Conservation (phyloP, 1,140 invertebrate species). For the Lordiphosa stackelbergi region DNA sequence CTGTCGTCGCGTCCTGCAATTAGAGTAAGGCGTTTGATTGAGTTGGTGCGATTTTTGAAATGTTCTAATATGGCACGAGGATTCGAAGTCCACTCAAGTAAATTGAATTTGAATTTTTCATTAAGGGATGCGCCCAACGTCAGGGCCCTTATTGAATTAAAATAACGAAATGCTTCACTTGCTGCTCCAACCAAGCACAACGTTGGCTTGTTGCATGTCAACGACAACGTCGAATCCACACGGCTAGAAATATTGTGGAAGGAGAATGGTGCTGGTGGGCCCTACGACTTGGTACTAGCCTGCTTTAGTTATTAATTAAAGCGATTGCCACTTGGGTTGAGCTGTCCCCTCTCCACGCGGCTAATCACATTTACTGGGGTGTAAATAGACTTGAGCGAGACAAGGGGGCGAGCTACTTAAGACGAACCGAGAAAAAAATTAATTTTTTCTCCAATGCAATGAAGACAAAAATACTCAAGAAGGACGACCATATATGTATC, state of each 20-base stretch:
- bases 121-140: constrained; percentile 21
- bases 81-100: constrained; percentile 46
- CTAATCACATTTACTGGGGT: constrained; percentile 35
- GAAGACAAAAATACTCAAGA: too few species aligned
- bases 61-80: constrained; percentile 2
- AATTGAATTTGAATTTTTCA: constrained; percentile 66
- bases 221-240: constrained; percentile 12
- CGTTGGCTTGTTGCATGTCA: constrained; percentile 49
- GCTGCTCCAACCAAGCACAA: background rate
- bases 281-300: constrained; percentile 5
- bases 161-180: constrained; percentile 34
- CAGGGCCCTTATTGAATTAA: constrained; percentile 37
- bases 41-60: background rate
- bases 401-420: constrained; percentile 6
- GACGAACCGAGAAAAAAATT: too few species aligned
- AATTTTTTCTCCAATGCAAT: too few species aligned
- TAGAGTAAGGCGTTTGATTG: constrained; percentile 20
- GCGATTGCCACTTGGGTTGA: constrained; percentile 21
- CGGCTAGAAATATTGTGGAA: constrained; percentile 31
- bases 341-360: constrained; percentile 1
- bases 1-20: constrained; percentile 50
- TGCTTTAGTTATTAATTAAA: constrained; percentile 53
- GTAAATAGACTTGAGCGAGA: constrained; percentile 43
- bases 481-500: too few species aligned
- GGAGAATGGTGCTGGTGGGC: background rate